Evolutionary conservation across 1,140 invertebrate genomes (phyloP).

Genomic region (Cydia amplana): DNA sequence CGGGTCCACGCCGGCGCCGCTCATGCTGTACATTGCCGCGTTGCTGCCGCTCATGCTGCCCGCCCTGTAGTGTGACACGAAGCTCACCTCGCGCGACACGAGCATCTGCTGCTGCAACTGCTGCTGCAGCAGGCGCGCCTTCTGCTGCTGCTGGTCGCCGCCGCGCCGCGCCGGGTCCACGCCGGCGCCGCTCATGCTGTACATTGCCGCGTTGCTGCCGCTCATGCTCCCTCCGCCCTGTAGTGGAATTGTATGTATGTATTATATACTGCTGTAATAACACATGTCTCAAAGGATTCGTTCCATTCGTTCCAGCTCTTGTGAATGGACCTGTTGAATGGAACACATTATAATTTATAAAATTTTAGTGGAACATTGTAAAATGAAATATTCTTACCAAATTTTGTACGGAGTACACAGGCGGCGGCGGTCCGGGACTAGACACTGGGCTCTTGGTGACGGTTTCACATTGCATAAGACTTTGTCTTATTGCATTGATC

Average conservation of each 20-base stretch:
- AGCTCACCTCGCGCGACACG: conserved; percentile 65
- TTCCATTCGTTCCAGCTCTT: too few species aligned
- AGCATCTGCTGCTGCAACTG: conserved; percentile 70
- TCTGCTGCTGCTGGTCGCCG: conserved; percentile 53
- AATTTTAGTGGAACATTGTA: background rate
- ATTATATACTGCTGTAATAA: too few species aligned
- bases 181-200: conserved; percentile 16
- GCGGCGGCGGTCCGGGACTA: conserved; percentile 83
- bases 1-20: conserved; percentile 36
- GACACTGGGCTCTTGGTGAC: conserved; percentile 82
- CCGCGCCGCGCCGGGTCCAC: conserved; percentile 51
- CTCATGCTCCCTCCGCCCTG: conserved; percentile 33
- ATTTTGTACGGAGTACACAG: conserved; percentile 82
- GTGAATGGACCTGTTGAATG: too few species aligned
- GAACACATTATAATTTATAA: background rate
- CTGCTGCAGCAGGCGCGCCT: conserved; percentile 63
- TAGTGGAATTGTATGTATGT: too few species aligned
- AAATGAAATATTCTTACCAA: conserved; percentile 75
- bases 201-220: conserved; percentile 31
- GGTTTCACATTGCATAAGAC: conserved; percentile 90
- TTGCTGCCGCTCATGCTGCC: conserved; percentile 1
- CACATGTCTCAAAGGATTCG: too few species aligned
- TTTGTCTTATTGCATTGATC: conserved; percentile 94
- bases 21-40: conserved; percentile 34
- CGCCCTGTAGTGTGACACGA: background rate